These are phyloP conservation scores for Harlomillsia oculata DNA, from an alignment of 1,140 invertebrate genomes.

Conservation along the genomic window DNA sequence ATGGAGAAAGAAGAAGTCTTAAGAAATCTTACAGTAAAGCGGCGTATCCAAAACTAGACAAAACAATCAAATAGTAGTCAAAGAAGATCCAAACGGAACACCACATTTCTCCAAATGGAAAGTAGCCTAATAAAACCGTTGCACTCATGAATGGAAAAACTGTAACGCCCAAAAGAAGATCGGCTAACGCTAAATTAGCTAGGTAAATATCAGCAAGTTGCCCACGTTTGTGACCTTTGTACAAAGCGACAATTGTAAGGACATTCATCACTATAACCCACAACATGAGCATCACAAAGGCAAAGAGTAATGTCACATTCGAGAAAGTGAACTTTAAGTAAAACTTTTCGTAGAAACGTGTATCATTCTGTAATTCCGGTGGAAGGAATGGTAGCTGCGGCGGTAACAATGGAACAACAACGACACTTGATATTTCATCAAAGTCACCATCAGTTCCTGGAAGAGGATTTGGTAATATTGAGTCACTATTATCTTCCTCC, in stretches of 20 bases:
- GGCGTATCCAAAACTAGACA: slow-evolving; percentile 14
- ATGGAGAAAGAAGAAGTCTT: neutral
- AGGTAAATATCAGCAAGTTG: slow-evolving; percentile 22
- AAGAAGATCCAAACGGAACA: slow-evolving; percentile 31
- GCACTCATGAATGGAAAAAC: slow-evolving; percentile 31
- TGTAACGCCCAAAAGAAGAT: slow-evolving; percentile 23
- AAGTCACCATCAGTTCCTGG: neutral
- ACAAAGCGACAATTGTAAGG: slow-evolving; percentile 15
- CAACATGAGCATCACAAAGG: slow-evolving; percentile 2
- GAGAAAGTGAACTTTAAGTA: slow-evolving; percentile 10
- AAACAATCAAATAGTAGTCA: slow-evolving; percentile 31
- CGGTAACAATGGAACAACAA: slow-evolving; percentile 8
- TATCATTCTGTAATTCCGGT: slow-evolving; percentile 14
- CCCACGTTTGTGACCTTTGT: slow-evolving; percentile 6
- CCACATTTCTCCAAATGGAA: slow-evolving; percentile 16
- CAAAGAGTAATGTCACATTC: slow-evolving; percentile 14
- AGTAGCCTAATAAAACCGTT: slow-evolving; percentile 24
- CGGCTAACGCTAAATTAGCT: slow-evolving; percentile 19
- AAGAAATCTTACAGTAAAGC: slow-evolving; percentile 32
- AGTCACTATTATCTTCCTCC: neutral
- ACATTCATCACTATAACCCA: slow-evolving; percentile 26
- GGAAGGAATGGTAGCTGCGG: slow-evolving; percentile 16
- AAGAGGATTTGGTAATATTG: neutral
- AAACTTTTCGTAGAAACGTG: slow-evolving; percentile 20
- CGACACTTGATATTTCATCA: neutral